phyloP scores from a whole-genome alignment of 2,113 vertebrate species.

The Pongo pygmaeus region DNA sequence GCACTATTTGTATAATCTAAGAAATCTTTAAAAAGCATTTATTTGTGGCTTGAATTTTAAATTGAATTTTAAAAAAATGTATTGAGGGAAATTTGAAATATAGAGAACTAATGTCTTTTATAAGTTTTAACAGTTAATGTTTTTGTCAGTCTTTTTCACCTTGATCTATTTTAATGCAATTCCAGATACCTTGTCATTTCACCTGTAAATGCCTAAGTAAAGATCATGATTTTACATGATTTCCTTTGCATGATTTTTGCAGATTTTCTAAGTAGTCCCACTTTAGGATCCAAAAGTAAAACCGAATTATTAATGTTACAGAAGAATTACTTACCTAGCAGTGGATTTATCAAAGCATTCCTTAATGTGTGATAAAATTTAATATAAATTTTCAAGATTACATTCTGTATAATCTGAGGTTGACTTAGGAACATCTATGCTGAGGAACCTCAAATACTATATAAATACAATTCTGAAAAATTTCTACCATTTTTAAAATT shows the following conservation, averaged over 20 bases:
- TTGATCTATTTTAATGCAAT: conserved; percentile 17
- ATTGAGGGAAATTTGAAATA: neutral
- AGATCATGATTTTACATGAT: neutral
- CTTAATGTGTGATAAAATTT: neutral
- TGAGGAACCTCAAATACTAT: neutral
- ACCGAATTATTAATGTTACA: neutral
- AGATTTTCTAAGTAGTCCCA: neutral
- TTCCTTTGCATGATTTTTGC: neutral
- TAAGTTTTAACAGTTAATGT: neutral
- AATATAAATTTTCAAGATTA: neutral
- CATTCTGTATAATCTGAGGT: neutral
- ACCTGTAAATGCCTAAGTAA: neutral
- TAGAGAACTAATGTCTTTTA: neutral
- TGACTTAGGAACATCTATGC: neutral
- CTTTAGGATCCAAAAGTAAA: neutral
- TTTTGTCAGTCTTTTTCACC: neutral
- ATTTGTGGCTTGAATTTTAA: no score
- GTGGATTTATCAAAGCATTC: neutral
- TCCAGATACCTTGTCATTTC: neutral
- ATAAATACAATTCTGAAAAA: conserved; percentile 1
- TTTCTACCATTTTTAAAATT: neutral
- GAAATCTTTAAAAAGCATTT: no score
- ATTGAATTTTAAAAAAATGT: neutral
- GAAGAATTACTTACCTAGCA: neutral
- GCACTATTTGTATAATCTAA: no score